Conservation (phyloP, 2,113 vertebrate genomes). For the Passer montanus region DNA sequence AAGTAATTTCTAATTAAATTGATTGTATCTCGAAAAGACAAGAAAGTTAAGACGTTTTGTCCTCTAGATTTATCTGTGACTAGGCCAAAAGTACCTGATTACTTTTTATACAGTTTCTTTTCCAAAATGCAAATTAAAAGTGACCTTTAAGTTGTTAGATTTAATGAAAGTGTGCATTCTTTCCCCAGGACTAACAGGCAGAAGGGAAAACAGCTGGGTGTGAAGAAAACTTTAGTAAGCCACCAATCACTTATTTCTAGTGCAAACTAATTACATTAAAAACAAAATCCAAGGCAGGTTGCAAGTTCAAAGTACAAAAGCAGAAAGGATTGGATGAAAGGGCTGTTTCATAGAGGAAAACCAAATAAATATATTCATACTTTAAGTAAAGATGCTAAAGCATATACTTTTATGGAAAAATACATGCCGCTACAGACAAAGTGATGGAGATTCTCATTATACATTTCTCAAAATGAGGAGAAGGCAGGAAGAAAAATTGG, state of each 20-base stretch:
- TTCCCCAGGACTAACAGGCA: conserved; percentile 23
- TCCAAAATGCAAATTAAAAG: conserved; percentile 41
- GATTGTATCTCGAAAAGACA: background rate
- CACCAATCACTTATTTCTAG: conserved; percentile 54
- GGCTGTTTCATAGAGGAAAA: conserved; percentile 1
- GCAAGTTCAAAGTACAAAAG: conserved; percentile 24
- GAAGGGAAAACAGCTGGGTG: conserved; percentile 43
- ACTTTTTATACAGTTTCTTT: background rate
- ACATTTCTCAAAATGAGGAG: background rate
- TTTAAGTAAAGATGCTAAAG: background rate
- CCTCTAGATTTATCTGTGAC: background rate
- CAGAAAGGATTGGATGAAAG: background rate
- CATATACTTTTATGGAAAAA: background rate
- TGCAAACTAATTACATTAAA: conserved; percentile 58
- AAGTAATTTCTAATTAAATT: background rate
- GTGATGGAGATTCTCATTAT: background rate
- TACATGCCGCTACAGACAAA: background rate
- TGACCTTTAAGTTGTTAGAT: conserved; percentile 11
- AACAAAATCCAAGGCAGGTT: conserved; percentile 12
- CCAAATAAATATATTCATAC: background rate
- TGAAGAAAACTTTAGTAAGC: conserved; percentile 30
- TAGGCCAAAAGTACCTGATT: background rate
- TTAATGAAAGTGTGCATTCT: conserved; percentile 29
- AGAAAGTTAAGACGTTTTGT: background rate
- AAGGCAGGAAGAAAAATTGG: background rate